Conservation (phyloP, 2,113 vertebrate species). For the Ceyx cyanopectus region DNA sequence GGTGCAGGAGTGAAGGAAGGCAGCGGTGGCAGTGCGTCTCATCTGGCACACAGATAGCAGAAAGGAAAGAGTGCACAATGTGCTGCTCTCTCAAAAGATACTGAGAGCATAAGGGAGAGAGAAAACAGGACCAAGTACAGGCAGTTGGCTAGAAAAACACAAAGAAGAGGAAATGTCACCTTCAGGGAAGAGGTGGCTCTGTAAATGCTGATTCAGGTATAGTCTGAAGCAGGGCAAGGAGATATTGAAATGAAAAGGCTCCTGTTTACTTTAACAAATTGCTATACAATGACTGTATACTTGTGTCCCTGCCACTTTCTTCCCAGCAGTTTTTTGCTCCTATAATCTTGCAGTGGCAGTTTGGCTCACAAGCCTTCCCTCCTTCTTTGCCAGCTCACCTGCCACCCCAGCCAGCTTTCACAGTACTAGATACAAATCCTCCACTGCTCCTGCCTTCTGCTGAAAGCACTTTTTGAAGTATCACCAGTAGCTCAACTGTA, state of each 20-base stretch:
- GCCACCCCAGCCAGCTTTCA: neutral
- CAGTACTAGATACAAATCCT: neutral
- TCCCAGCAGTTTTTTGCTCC: conserved; percentile 13
- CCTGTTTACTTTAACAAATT: conserved; percentile 42
- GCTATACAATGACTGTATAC: neutral
- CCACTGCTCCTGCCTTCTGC: neutral
- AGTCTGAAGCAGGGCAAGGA: neutral
- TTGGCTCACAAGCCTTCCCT: neutral
- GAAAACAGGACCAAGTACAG: neutral
- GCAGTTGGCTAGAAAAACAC: neutral
- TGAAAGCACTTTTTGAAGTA: neutral
- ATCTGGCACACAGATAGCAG: neutral
- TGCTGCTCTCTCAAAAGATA: neutral
- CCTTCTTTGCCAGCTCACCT: neutral
- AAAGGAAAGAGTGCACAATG: neutral
- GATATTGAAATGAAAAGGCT: conserved; percentile 16
- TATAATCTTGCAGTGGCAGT: neutral
- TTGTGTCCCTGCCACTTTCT: conserved; percentile 36
- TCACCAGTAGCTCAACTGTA: neutral
- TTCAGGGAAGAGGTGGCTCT: neutral
- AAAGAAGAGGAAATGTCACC: neutral
- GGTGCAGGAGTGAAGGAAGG: neutral
- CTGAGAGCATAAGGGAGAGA: neutral
- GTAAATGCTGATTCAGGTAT: conserved; percentile 25
- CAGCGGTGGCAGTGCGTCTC: neutral